phyloP scores from a whole-genome alignment of 2,888 invertebrate species.

The Mamestra brassicae region DNA sequence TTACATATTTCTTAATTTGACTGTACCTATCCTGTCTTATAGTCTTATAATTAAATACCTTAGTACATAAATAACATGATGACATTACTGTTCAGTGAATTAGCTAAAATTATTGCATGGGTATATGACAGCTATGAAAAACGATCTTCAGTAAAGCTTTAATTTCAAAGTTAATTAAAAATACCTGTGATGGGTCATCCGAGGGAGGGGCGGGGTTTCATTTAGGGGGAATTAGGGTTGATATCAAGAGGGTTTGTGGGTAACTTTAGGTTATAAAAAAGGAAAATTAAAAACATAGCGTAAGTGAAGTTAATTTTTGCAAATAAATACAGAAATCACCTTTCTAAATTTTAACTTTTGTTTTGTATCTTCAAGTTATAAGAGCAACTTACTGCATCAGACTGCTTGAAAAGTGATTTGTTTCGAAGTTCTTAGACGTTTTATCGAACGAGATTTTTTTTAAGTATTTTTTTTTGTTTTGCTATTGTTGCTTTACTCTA shows the following conservation, averaged over 20 bases:
- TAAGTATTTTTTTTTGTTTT: no score
- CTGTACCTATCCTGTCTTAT: background rate
- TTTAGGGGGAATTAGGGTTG: constrained; percentile 36
- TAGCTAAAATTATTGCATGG: constrained; percentile 53
- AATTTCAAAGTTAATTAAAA: constrained; percentile 62
- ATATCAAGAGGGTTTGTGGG: background rate
- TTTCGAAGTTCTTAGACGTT: no score
- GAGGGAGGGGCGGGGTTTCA: constrained; percentile 24
- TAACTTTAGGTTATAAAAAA: background rate
- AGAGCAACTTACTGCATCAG: no score
- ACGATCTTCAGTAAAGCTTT: constrained; percentile 44
- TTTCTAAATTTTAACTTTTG: no score
- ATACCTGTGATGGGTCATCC: constrained; percentile 60
- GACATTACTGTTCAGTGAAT: constrained; percentile 40
- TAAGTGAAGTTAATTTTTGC: background rate
- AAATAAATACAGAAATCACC: no score
- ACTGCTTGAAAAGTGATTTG: no score
- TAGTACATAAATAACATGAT: constrained; percentile 39
- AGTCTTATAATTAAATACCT: constrained; percentile 1
- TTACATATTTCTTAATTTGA: background rate
- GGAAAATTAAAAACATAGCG: background rate
- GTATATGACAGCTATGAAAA: constrained; percentile 55
- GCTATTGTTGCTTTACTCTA: no score
- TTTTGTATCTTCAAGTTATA: no score
- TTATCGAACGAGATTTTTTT: no score